phyloP scores from a whole-genome alignment of 1,140 invertebrate species.

The Trypoxylus dichotomus region DNA sequence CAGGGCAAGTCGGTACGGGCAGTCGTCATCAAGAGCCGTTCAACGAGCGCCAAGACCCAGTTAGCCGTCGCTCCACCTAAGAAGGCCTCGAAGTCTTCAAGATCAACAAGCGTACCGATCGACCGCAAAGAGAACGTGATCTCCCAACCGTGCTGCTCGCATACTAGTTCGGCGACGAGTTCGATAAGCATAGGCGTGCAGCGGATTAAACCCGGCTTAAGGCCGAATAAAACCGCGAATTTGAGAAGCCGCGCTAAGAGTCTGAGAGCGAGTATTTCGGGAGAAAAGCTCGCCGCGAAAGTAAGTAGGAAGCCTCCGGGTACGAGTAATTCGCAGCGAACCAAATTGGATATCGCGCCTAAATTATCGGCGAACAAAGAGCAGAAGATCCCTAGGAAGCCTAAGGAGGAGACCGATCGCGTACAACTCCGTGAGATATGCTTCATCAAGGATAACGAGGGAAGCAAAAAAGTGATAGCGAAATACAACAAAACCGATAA shows the following conservation, averaged over 20 bases:
- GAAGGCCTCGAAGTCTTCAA: slow-evolving; percentile 32
- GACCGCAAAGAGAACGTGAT: slow-evolving; percentile 37
- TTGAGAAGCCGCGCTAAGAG: slow-evolving; percentile 32
- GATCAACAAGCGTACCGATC: slow-evolving; percentile 40
- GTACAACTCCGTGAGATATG: slow-evolving; percentile 47
- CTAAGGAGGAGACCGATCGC: slow-evolving; percentile 29
- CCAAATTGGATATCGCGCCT: slow-evolving; percentile 31
- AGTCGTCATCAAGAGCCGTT: slow-evolving; percentile 41
- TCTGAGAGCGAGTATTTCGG: not conserved
- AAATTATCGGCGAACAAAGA: slow-evolving; percentile 28
- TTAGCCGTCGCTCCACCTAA: slow-evolving; percentile 32
- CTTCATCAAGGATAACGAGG: slow-evolving; percentile 45
- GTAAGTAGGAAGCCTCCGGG: too few species aligned
- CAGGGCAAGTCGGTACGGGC: slow-evolving; percentile 45
- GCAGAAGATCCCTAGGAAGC: slow-evolving; percentile 18
- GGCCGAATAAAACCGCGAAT: slow-evolving; percentile 29
- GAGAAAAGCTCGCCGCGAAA: not conserved
- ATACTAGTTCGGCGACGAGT: slow-evolving; percentile 25
- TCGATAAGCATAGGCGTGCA: slow-evolving; percentile 28
- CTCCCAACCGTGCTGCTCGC: slow-evolving; percentile 46
- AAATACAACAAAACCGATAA: slow-evolving; percentile 44
- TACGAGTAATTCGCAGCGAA: not conserved
- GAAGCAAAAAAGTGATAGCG: slow-evolving; percentile 45
- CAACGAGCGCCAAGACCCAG: slow-evolving; percentile 38
- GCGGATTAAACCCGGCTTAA: slow-evolving; percentile 26